A percentile compares a stretch with the other conserved stretches of the same genome.
These are phyloP conservation scores for Calyptomena viridis DNA, from an alignment of 2,113 vertebrate species.

Conservation along the genomic window DNA sequence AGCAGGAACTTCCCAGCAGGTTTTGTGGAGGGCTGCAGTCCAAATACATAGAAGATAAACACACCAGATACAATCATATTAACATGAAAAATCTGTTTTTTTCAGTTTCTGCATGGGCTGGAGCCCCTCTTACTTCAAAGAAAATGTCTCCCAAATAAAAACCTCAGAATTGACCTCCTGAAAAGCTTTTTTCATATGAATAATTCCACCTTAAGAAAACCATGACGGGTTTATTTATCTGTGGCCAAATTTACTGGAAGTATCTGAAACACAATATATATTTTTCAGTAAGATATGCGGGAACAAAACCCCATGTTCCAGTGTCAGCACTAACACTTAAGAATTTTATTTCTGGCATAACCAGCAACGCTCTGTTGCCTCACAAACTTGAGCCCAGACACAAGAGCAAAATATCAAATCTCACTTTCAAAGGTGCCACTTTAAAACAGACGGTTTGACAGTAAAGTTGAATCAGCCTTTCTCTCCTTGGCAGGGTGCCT, in stretches of 20 bases:
- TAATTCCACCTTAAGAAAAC: background rate
- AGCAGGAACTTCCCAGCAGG: background rate
- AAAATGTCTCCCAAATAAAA: background rate
- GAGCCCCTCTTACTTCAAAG: background rate
- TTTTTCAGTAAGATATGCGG: background rate
- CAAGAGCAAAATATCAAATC: background rate
- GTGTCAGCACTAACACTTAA: background rate
- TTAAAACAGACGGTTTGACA: conserved; percentile 2
- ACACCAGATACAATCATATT: background rate
- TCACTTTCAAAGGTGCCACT: conserved; percentile 13
- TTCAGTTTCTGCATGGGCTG: background rate
- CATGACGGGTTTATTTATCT: background rate
- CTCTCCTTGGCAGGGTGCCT: conserved; percentile 25
- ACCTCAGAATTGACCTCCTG: background rate
- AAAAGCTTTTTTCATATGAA: background rate
- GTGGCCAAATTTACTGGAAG: background rate
- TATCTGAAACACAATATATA: background rate
- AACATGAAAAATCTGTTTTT: background rate
- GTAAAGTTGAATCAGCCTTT: conserved; percentile 44
- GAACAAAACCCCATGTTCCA: background rate
- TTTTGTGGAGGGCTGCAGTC: background rate
- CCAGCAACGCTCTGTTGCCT: background rate
- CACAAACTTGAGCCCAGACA: background rate
- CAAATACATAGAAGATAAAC: background rate
- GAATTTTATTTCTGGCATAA: background rate